Percentiles rank a stretch among this genome's conserved stretches.
phyloP scores from a whole-genome alignment of 2,888 invertebrate genomes.

The Cloeon dipterum region DNA sequence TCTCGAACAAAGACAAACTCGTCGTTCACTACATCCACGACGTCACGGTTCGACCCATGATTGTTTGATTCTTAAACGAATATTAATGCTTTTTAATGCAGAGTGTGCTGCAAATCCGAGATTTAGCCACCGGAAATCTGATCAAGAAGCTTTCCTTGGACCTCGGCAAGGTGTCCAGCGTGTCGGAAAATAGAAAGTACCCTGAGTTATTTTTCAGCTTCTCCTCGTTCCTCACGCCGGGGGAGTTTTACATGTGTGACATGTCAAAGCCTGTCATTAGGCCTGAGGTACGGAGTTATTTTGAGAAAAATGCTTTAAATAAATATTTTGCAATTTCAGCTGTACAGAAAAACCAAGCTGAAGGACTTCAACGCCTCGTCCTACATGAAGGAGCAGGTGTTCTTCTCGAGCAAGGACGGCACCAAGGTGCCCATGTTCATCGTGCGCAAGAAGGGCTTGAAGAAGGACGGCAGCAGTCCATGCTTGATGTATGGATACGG shows the following conservation, averaged over 20 bases:
- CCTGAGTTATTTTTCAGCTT: constrained; percentile 85
- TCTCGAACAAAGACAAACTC: constrained; percentile 66
- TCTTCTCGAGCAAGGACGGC: constrained; percentile 81
- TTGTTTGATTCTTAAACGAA: neutral
- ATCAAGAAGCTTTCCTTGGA: constrained; percentile 55
- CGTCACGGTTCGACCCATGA: constrained; percentile 48
- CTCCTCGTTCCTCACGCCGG: constrained; percentile 80
- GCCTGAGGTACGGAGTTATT: constrained; percentile 37
- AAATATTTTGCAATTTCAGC: constrained; percentile 20
- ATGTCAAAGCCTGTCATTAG: constrained; percentile 31
- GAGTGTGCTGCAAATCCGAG: constrained; percentile 66
- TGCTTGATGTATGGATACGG: constrained; percentile 90
- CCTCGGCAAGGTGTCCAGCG: constrained; percentile 66
- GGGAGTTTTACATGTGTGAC: constrained; percentile 68
- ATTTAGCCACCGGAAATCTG: constrained; percentile 42
- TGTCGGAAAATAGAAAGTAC: constrained; percentile 65
- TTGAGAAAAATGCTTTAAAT: constrained; percentile 20
- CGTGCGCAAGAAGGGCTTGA: constrained; percentile 48
- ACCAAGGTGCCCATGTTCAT: constrained; percentile 93
- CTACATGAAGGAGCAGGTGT: constrained; percentile 72
- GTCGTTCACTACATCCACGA: constrained; percentile 77
- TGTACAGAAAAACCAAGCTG: constrained; percentile 65
- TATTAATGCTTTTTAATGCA: no score
- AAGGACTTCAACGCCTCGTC: constrained; percentile 54
- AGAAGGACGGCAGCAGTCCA: constrained; percentile 46